A percentile compares a stretch with the other conserved stretches of the same genome.
Conservation (phyloP, 2,113 vertebrate species). For the Platanista minor region DNA sequence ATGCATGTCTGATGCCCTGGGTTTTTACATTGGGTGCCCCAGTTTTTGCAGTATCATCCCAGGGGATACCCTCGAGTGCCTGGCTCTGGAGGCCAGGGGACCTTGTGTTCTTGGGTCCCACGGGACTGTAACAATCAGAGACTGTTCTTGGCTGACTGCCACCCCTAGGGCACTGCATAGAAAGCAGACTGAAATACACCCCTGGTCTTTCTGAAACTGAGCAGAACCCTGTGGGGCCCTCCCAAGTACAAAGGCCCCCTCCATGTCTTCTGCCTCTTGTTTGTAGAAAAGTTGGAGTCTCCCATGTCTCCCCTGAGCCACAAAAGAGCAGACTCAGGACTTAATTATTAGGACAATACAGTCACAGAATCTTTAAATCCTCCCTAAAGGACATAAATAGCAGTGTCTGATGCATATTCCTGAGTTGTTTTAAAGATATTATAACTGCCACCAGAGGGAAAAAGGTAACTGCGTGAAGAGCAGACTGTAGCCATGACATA, state of each 20-base stretch:
- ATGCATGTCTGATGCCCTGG: neutral
- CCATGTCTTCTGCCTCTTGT: neutral
- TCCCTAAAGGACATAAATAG: neutral
- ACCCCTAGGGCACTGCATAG: neutral
- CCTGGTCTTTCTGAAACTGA: neutral
- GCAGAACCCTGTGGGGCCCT: neutral
- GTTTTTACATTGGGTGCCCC: neutral
- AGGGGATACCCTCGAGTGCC: neutral
- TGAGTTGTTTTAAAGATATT: neutral
- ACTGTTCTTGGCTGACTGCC: no score
- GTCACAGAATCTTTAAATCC: neutral
- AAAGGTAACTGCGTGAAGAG: neutral
- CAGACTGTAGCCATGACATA: neutral
- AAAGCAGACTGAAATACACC: neutral
- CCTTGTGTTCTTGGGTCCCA: neutral
- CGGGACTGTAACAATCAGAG: neutral
- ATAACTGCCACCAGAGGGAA: neutral
- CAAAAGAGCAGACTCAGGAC: neutral
- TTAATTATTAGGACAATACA: neutral
- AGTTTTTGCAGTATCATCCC: neutral
- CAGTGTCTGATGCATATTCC: neutral
- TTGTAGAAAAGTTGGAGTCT: neutral
- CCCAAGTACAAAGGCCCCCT: neutral
- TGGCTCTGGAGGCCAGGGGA: neutral
- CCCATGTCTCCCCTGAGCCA: neutral